Percentiles rank a stretch among this genome's conserved stretches.
Conservation (phyloP, 2,113 vertebrate genomes). For the Nycticryphes semicollaris region DNA sequence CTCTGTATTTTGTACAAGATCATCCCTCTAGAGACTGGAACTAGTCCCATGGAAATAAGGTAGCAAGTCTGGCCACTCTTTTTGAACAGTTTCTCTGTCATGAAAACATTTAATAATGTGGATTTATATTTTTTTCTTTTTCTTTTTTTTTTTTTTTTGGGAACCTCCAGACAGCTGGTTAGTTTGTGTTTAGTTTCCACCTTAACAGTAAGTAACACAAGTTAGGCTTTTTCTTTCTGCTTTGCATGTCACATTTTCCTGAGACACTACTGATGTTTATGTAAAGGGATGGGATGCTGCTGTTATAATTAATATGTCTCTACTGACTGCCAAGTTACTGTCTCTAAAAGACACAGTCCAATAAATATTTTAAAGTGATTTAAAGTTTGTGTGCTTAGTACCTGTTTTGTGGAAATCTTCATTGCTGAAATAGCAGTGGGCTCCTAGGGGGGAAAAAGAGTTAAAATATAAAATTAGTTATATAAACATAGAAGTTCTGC, state of each 20-base stretch:
- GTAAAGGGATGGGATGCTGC: constrained; percentile 26
- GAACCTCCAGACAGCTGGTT: not conserved
- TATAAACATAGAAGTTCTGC: not conserved
- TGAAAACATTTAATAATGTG: not conserved
- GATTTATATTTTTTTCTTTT: not conserved
- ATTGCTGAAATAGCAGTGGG: constrained; percentile 90
- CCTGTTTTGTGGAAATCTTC: constrained; percentile 98
- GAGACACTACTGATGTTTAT: constrained; percentile 53
- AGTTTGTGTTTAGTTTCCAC: constrained; percentile 36
- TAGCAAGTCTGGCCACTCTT: not conserved
- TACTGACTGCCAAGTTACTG: constrained; percentile 50
- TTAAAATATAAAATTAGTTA: not conserved
- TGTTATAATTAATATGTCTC: constrained; percentile 52
- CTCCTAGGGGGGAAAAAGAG: constrained; percentile 76
- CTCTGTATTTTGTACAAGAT: not conserved
- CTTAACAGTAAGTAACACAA: not conserved
- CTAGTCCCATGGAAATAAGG: not conserved
- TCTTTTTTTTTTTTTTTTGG: not conserved
- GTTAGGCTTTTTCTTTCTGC: not conserved
- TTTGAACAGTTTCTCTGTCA: not conserved
- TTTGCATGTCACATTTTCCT: constrained; percentile 1
- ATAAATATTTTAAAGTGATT: constrained; percentile 58
- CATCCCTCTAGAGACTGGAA: not conserved
- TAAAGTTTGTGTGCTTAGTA: constrained; percentile 64
- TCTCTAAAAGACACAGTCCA: constrained; percentile 32